Conservation (phyloP, 2,888 invertebrate species). For the Adineta ricciae region DNA sequence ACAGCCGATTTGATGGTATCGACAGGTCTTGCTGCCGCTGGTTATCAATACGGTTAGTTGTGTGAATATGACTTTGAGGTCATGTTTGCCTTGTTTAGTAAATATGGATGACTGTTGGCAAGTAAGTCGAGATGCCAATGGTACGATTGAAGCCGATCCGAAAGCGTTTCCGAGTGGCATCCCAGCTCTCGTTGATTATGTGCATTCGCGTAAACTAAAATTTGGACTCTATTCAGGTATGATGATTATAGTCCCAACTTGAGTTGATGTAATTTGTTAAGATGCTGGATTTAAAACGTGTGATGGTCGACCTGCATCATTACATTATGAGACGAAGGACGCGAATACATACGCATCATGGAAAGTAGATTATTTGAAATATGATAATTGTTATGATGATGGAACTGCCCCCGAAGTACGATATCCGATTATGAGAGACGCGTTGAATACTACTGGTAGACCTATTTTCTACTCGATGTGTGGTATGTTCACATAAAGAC, state of each 20-base stretch:
- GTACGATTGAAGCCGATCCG: neutral
- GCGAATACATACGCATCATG: neutral
- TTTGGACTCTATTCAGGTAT: neutral
- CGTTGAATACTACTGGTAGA: neutral
- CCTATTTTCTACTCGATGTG: neutral
- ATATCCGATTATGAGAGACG: neutral
- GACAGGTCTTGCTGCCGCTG: neutral
- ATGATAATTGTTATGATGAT: neutral
- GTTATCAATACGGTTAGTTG: neutral
- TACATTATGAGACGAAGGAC: neutral
- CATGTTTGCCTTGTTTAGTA: too few relatives aligned
- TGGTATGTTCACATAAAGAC: neutral
- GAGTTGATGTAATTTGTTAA: neutral
- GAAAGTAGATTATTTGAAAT: neutral
- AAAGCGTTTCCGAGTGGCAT: neutral
- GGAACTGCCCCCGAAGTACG: neutral
- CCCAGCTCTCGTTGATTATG: neutral
- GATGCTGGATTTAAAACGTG: neutral
- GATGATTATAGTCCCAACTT: too few relatives aligned
- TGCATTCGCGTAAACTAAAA: neutral
- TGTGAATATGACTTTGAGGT: too few relatives aligned
- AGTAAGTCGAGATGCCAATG: neutral
- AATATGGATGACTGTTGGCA: neutral
- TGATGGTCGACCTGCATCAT: neutral
- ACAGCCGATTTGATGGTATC: neutral